These are phyloP conservation scores for Emydocephalus ijimae DNA, from an alignment of 2,113 vertebrate species.

Conservation along the genomic window DNA sequence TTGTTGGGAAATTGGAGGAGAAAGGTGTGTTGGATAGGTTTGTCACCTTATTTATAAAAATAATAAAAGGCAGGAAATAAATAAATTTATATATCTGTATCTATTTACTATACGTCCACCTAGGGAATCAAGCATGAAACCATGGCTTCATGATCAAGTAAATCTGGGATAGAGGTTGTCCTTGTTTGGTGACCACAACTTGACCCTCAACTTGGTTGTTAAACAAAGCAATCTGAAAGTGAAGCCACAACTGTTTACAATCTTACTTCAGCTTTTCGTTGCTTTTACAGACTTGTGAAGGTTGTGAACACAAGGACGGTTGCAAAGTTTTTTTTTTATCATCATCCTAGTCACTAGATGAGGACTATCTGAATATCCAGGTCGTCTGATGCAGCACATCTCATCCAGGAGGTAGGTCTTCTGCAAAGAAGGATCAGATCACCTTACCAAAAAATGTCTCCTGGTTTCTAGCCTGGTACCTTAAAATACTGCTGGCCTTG, in stretches of 20 bases:
- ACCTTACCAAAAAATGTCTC: background rate
- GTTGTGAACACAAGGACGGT: background rate
- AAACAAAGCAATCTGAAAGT: background rate
- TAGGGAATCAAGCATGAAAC: background rate
- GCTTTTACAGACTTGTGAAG: background rate
- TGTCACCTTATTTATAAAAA: background rate
- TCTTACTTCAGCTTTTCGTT: background rate
- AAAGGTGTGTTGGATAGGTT: background rate
- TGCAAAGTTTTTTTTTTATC: background rate
- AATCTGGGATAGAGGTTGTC: background rate
- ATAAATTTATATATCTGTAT: background rate
- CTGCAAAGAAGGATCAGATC: background rate
- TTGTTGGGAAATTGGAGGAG: background rate
- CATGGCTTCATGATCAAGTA: background rate
- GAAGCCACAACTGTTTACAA: background rate
- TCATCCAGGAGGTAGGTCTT: background rate
- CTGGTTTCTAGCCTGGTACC: background rate
- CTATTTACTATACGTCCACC: background rate
- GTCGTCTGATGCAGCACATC: background rate
- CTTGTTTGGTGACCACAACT: background rate
- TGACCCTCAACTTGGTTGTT: background rate
- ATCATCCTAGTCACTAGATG: background rate
- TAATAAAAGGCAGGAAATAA: background rate
- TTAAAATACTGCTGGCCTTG: background rate
- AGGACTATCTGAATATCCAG: background rate